phyloP scores from a whole-genome alignment of 53 echinoderm and acorn worm genomes.

The Holothuria scabra region DNA sequence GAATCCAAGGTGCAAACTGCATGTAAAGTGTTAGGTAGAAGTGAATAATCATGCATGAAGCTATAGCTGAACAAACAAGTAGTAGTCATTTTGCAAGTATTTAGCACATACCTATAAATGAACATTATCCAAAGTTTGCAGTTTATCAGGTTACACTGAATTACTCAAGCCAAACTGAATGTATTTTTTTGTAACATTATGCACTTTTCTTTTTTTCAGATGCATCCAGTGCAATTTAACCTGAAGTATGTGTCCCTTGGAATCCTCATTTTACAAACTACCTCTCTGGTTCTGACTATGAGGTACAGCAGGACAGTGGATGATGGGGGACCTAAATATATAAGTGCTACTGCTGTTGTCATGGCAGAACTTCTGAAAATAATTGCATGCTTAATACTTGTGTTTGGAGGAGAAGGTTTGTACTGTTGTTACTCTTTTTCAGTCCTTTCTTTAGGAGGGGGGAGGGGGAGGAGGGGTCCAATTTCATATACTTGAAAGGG shows the following conservation, averaged over 20 bases:
- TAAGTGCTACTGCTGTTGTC: slow-evolving; percentile 93
- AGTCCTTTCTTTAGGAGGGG: neutral
- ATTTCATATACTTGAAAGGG: too few species aligned
- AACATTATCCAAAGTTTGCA: too few species aligned
- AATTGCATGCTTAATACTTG: slow-evolving; percentile 71
- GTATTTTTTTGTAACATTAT: too few species aligned
- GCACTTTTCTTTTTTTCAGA: slow-evolving; percentile 53
- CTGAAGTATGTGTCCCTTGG: slow-evolving; percentile 89
- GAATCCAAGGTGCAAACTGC: too few species aligned
- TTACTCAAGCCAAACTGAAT: too few species aligned
- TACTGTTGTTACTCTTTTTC: neutral
- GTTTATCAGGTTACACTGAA: too few species aligned
- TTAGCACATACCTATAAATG: too few species aligned
- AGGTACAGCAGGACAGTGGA: slow-evolving; percentile 88
- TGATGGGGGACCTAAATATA: slow-evolving; percentile 83
- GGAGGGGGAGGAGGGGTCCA: too few species aligned
- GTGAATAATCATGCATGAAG: too few species aligned
- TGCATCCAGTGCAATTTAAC: slow-evolving; percentile 74
- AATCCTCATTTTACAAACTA: slow-evolving; percentile 89
- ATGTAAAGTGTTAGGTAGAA: too few species aligned
- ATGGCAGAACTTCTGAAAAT: slow-evolving; percentile 86
- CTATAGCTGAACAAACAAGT: too few species aligned
- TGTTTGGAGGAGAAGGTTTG: slow-evolving; percentile 79
- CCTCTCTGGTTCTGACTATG: slow-evolving; percentile 82
- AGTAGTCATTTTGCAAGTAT: too few species aligned